Conservation (phyloP, 1,140 invertebrate genomes). For the Neodiprion pinetum region DNA sequence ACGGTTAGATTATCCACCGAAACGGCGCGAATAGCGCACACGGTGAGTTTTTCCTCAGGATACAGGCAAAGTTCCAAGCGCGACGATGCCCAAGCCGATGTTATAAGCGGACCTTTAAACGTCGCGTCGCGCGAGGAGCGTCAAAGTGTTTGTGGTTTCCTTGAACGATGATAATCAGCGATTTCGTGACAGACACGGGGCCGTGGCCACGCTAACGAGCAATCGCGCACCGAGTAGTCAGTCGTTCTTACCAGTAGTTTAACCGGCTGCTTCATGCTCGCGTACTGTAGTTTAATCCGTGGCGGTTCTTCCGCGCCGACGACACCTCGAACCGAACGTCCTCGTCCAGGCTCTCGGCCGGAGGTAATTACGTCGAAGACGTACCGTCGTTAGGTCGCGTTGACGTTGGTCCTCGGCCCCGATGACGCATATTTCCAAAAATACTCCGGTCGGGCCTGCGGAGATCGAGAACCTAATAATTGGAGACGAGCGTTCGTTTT, state of each 20-base stretch:
- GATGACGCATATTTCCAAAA: not conserved
- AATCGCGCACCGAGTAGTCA: constrained; percentile 47
- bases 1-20: not conserved
- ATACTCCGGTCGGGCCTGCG: not conserved
- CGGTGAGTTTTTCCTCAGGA: constrained; percentile 9
- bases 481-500: not conserved
- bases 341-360: constrained; percentile 16
- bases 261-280: not conserved
- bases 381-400: constrained; percentile 40
- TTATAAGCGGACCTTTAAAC: constrained; percentile 11
- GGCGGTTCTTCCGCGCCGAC: constrained; percentile 1
- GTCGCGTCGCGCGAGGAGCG: constrained; percentile 12
- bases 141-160: constrained; percentile 49
- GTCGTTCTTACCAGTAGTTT: not conserved
- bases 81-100: constrained; percentile 9
- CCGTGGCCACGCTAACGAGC: constrained; percentile 62
- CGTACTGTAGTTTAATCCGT: not conserved
- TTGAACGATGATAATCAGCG: constrained; percentile 64
- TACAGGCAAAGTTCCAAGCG: constrained; percentile 45
- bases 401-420: constrained; percentile 31
- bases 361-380: constrained; percentile 41
- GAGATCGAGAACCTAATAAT: not conserved
- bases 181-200: constrained; percentile 65
- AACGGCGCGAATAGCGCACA: not conserved
- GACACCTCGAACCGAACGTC: not conserved